Evolutionary conservation across 2,888 invertebrate species (phyloP), one percentile per base, ranked within the genome.

Genomic region (Parascotia fuliginaria): DNA sequence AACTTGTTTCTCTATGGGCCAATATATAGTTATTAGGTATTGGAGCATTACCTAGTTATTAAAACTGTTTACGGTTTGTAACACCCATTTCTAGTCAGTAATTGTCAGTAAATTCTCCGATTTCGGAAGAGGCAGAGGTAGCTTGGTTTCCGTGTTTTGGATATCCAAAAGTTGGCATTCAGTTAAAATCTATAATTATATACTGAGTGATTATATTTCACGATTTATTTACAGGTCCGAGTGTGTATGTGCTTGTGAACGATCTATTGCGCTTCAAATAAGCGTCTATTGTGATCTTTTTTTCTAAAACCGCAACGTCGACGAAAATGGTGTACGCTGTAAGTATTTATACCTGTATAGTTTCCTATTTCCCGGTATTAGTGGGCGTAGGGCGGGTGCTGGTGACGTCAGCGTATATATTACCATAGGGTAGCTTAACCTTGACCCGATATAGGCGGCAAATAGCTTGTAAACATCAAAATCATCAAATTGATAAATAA

Each of bases 261-360:
- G 12, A 36, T 9, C 13, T 13, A 38, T 24, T 13, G 11, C 31
- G 12, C 12, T 2, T 5, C 9, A 24, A 32, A 5, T 41, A 40
- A 27, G 14, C 24, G 31, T 51, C 46, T 22, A 39, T 47, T 42
- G 19, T 11, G 7, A n/a, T 48, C 37, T n/a, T 52, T 32, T 36
- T 43, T 49, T 39, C 43, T 47, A 32, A 42, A 44, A 37, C 27
- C 42, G 47, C 51, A 50, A 60, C 63, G 60, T 65, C 49, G 48
- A 46, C 42, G 49, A 65, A 55, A 52, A 78, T 78, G 79, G 70
- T 75, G 57, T 72, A 68, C 59, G 73, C 76, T 58, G 79, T 79
- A 62, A 79, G 78, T 79, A 72, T 42, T 46, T 5, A 34, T 33
- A 12, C 47, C 54, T 33, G 41, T 19, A 33, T 9, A 29, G 36